Percentiles rank a stretch among this genome's conserved stretches.
Conservation (phyloP, 2,797 vertebrate genomes). For the Spea hammondii region DNA sequence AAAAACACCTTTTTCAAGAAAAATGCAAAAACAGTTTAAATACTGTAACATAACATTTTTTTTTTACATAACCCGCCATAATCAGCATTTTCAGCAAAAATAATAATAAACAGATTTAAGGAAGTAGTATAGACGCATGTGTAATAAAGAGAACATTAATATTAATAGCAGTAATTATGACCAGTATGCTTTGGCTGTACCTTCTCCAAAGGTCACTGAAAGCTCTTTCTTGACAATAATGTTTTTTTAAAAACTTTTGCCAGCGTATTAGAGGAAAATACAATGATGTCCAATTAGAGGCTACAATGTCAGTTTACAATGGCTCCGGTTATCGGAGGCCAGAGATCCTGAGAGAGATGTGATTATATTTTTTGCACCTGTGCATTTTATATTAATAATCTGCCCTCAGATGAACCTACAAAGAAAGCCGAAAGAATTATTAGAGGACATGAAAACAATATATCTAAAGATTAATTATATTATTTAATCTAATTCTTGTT, state of each 20-base stretch:
- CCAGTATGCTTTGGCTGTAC: not conserved
- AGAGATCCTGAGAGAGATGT: too few relatives aligned
- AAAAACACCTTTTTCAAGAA: conserved; percentile 1
- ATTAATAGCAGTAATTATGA: conserved; percentile 27
- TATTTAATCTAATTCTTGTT: too few relatives aligned
- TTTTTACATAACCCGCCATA: conserved; percentile 8
- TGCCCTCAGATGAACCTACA: too few relatives aligned
- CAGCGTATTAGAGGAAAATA: not conserved
- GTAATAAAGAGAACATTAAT: conserved; percentile 9
- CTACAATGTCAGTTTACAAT: not conserved
- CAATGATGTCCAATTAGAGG: not conserved
- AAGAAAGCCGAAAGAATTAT: too few relatives aligned
- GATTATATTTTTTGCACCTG: too few relatives aligned
- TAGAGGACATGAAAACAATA: too few relatives aligned
- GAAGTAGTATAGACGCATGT: conserved; percentile 5
- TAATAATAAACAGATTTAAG: conserved; percentile 10
- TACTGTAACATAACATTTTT: conserved; percentile 2
- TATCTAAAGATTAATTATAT: too few relatives aligned
- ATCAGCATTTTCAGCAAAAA: conserved; percentile 25
- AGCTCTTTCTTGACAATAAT: not conserved
- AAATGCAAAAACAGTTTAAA: conserved; percentile 18
- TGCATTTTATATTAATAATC: too few relatives aligned
- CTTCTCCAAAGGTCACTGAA: not conserved
- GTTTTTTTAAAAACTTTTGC: not conserved
- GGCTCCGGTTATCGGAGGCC: too few relatives aligned